Conservation (phyloP, 2,888 invertebrate genomes). For the Dynastes maya region DNA sequence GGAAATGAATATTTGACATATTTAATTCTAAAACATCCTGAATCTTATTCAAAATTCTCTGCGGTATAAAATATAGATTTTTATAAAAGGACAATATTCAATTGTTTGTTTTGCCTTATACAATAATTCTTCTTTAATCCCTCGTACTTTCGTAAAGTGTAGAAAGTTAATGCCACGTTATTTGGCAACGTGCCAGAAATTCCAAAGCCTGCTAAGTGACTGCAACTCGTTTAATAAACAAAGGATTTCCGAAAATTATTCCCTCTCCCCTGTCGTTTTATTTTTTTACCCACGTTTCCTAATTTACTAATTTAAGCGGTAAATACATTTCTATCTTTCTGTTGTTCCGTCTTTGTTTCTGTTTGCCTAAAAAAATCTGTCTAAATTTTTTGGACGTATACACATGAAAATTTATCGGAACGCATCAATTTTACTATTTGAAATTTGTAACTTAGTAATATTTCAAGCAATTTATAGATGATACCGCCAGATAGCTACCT, state of each 20-base stretch:
- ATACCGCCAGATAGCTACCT: conserved; percentile 3
- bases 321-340: not conserved
- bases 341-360: not conserved
- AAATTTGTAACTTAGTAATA: conserved; percentile 31
- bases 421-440: conserved; percentile 16
- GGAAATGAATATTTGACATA: too few species aligned
- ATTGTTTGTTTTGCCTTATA: conserved; percentile 26
- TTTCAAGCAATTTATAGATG: conserved; percentile 31
- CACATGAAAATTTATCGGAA: not conserved
- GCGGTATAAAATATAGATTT: conserved; percentile 7
- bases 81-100: conserved; percentile 6
- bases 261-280: not conserved
- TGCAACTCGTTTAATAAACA: conserved; percentile 31
- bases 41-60: not conserved
- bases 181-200: conserved; percentile 29
- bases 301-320: conserved; percentile 8
- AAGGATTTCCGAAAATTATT: conserved; percentile 32
- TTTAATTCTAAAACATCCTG: not conserved
- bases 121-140: conserved; percentile 34
- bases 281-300: not conserved
- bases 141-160: conserved; percentile 19
- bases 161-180: conserved; percentile 36
- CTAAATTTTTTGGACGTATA: not conserved
- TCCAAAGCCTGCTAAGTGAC: conserved; percentile 22
- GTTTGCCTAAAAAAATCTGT: not conserved